Evolutionary conservation across 37 sponge, comb jelly and placozoan genomes (phyloP), one percentile per base, ranked within the genome.

Genomic region (Oscarella lobularis): DNA sequence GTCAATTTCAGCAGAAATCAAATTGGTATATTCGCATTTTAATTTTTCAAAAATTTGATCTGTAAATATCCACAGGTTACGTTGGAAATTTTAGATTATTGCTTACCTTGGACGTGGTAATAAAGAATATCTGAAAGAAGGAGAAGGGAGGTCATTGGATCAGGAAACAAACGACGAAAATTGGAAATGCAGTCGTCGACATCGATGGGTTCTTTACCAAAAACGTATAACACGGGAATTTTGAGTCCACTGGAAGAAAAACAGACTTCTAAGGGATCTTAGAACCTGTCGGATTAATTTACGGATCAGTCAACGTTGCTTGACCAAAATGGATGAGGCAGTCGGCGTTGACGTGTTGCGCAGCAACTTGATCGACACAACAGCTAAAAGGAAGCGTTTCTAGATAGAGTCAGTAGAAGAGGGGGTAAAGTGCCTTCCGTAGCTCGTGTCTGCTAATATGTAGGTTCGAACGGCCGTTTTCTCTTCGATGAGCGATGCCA

Each of bases 361-460:
- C 89, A 2, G 89, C 89, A 30, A 88, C 78, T 76, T 95, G 92
- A 83, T 95, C 96, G 39, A 95, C 88, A 95, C 96, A 95, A 74
- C 92, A 91, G 65, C 91, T 88, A 39, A 38, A 76, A 35, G 2
- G 66, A 66, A n/a, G 38, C 39, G n/a, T n/a, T n/a, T n/a, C n/a
- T n/a, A n/a, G n/a, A n/a, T n/a, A n/a, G n/a, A n/a, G n/a, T n/a
- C n/a, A n/a, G n/a, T n/a, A n/a, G n/a, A n/a, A n/a, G n/a, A n/a
- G n/a, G n/a, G n/a, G n/a, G n/a, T n/a, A n/a, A n/a, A n/a, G n/a
- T n/a, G n/a, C 80, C 73, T 79, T 70, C 66, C 73, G 33, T 39
- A 39, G 37, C 37, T 73, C 35, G 72, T 79, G 65, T 37, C 48
- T 60, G 67, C 67, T 36, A 72, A 39, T 41, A 54, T 67, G 60